Evolutionary conservation across 2,797 vertebrate species (phyloP).

Genomic region (Podarcis lilfordi): DNA sequence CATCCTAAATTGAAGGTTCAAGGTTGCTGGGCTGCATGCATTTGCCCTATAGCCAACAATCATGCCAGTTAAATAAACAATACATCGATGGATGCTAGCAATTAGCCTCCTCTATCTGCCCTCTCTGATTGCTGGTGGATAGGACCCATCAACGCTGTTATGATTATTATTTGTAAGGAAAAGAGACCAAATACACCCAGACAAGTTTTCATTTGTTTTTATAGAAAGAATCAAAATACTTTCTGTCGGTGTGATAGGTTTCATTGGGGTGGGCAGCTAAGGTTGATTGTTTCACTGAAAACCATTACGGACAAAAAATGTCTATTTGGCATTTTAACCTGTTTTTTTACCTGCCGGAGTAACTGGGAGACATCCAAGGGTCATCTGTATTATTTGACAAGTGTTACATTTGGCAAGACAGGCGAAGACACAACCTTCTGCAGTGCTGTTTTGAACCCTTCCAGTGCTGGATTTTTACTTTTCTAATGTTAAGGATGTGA

Average conservation of each 20-base stretch:
- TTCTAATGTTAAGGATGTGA: conserved; percentile 77
- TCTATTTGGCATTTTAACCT: conserved; percentile 81
- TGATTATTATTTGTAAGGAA: background rate
- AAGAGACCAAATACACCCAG: background rate
- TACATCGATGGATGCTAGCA: conserved; percentile 61
- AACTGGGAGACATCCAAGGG: conserved; percentile 83
- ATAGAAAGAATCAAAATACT: conserved; percentile 35
- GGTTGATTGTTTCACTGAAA: conserved; percentile 88
- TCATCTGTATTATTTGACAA: conserved; percentile 88
- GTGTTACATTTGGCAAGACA: conserved; percentile 82
- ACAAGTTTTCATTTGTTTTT: conserved; percentile 43
- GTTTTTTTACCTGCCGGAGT: conserved; percentile 83
- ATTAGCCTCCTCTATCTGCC: conserved; percentile 68
- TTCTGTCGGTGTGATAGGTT: conserved; percentile 54
- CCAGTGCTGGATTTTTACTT: conserved; percentile 81
- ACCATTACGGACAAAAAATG: conserved; percentile 84
- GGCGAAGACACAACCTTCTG: conserved; percentile 86
- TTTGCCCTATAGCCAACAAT: conserved; percentile 39
- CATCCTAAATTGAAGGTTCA: conserved; percentile 43
- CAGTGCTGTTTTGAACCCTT: conserved; percentile 87
- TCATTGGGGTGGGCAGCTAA: conserved; percentile 69
- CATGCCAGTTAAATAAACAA: conserved; percentile 44
- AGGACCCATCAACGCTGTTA: background rate
- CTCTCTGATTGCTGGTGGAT: conserved; percentile 28
- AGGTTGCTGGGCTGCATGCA: conserved; percentile 30